phyloP scores from a whole-genome alignment of 2,888 invertebrate species.

The Mayetiola destructor region DNA sequence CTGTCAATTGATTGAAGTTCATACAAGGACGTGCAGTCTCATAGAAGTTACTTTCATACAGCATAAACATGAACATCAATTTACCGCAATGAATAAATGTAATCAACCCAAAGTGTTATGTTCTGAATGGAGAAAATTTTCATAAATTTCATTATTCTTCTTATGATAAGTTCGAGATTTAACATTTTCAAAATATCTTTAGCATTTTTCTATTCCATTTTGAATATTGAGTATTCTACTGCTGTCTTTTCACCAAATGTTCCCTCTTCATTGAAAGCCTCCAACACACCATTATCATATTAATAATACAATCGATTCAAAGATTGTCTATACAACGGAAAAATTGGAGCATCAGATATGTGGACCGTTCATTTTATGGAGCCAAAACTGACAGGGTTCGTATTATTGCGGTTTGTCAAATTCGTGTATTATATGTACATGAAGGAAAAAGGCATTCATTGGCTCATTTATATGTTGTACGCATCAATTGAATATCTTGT shows the following conservation, averaged over 20 bases:
- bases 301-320: too few relatives aligned
- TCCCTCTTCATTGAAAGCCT: not conserved
- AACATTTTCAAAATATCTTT: not conserved
- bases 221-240: not conserved
- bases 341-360: too few relatives aligned
- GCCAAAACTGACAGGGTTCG: not conserved
- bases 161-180: too few relatives aligned
- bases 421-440: not conserved
- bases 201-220: not conserved
- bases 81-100: not conserved
- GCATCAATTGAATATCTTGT: conserved; percentile 7
- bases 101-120: conserved; percentile 6
- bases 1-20: not conserved
- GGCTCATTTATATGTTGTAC: not conserved
- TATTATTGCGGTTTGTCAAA: not conserved
- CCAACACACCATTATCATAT: not conserved
- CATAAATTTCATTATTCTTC: conserved; percentile 3
- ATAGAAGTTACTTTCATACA: not conserved
- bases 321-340: not conserved
- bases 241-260: not conserved
- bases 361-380: too few relatives aligned
- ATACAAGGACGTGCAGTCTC: not conserved
- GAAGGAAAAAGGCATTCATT: not conserved
- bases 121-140: conserved; percentile 3
- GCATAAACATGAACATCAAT: not conserved